Evolutionary conservation across 2,888 invertebrate genomes (phyloP), one percentile per base, ranked within the genome.

Genomic region (Andrena bucephala): DNA sequence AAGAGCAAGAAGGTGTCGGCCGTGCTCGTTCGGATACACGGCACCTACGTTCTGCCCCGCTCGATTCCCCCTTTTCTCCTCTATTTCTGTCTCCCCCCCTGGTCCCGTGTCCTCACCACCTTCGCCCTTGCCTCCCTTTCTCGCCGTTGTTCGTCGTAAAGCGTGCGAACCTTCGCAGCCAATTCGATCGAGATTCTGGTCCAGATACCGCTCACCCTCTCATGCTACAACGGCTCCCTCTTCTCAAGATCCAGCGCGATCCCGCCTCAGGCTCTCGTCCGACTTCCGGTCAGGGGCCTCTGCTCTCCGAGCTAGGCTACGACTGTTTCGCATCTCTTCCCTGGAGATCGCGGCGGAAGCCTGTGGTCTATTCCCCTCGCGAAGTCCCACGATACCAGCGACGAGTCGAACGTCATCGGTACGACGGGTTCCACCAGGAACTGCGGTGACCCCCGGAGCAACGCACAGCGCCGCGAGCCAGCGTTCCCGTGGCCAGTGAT

Each of bases 1-100:
- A 93, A 93, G 93, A 93, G 92, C 92, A 93, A 92, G 92, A 93
- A 92, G 93, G 91, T 92, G 91, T 91, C 88, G 87, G 90, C 86
- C 86, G 89, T 85, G 89, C 87, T 88, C 86, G 86, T 87, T 87
- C 86, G 89, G 81, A 85, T 90, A 92, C 92, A 91, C 89, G 89
- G 87, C 90, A 90, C 84, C 81, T 75, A 54, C 80, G 81, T 62
- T 79, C 81, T 75, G 59, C 81, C 82, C 75, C 84, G 80, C 78
- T 80, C 86, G 80, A 72, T 79, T 82, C 87, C 71, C 78, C 73
- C 68, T 57, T 77, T 67, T 62, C 36, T 75, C 65, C 76, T 67
- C 83, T 62, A 81, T 76, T 66, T 79, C 81, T 79, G 73, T 71
- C 81, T 77, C 83, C 79, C 52, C 78, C 74, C 76, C 80, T 72